phyloP scores from a whole-genome alignment of 2,797 vertebrate genomes.

The Stomatorhinus walkeri region DNA sequence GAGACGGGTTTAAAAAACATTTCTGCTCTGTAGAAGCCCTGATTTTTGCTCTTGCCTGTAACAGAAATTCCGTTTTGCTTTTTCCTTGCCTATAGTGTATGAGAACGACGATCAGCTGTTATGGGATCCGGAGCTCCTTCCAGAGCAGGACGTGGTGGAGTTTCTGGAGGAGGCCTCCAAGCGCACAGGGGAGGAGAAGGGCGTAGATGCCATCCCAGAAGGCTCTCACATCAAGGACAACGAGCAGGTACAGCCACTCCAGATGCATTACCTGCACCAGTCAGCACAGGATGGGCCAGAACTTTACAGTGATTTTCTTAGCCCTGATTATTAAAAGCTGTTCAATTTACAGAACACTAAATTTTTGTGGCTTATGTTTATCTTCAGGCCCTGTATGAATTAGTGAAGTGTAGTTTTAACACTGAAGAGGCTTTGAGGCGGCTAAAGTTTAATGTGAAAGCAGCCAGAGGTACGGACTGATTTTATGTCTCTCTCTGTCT shows the following conservation, averaged over 20 bases:
- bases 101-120: slow-evolving; percentile 96
- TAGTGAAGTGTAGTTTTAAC: slow-evolving; percentile 94
- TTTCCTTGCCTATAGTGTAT: slow-evolving; percentile 64
- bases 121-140: slow-evolving; percentile 87
- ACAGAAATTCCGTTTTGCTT: background rate
- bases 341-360: background rate
- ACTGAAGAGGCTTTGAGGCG: slow-evolving; percentile 87
- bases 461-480: slow-evolving; percentile 77
- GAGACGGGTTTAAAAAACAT: background rate
- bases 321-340: background rate
- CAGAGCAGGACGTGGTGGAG: slow-evolving; percentile 84
- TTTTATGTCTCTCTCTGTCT: background rate
- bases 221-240: slow-evolving; percentile 96
- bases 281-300: background rate
- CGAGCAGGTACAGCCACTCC: slow-evolving; percentile 69
- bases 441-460: slow-evolving; percentile 86
- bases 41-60: background rate
- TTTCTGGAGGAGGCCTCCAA: slow-evolving; percentile 86
- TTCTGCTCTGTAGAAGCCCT: background rate
- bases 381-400: slow-evolving; percentile 83
- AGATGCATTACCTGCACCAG: background rate
- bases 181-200: slow-evolving; percentile 84
- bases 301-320: background rate
- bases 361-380: slow-evolving; percentile 18
- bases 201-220: slow-evolving; percentile 84